Conservation (phyloP, 2,113 vertebrate genomes). For the Mohoua ochrocephala region DNA sequence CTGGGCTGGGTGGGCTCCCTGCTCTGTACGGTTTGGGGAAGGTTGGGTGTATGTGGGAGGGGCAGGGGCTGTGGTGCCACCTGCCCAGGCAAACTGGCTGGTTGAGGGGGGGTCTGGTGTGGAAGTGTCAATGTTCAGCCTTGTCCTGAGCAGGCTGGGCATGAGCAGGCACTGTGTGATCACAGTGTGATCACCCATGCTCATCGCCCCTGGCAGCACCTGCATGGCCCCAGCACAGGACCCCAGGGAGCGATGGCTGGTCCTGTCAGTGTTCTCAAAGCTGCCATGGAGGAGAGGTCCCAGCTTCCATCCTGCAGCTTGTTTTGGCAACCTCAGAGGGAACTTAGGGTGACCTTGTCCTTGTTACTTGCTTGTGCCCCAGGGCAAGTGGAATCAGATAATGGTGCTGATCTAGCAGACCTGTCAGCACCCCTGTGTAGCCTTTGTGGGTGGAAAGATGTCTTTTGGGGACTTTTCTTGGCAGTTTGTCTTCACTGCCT, state of each 20-base stretch:
- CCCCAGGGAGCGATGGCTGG: accelerated
- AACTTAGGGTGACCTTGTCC: neutral
- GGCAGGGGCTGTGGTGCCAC: neutral
- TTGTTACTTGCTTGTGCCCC: neutral
- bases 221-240: accelerated
- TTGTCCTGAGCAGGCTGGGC: neutral
- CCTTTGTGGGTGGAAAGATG: neutral
- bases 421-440: neutral
- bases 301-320: neutral
- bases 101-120: neutral
- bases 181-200: accelerated
- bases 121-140: neutral
- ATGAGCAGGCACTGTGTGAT: accelerated
- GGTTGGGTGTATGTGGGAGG: accelerated
- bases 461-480: neutral
- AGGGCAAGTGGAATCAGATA: neutral
- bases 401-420: accelerated
- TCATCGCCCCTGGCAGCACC: neutral
- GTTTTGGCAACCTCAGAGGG: neutral
- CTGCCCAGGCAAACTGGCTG: neutral
- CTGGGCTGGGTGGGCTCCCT: neutral
- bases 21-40: accelerated
- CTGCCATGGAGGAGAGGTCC: neutral
- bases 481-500: neutral
- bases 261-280: accelerated